Percentiles rank a stretch among this genome's conserved stretches.
Conservation (phyloP, 2,888 invertebrate species). For the Tipula helvola region DNA sequence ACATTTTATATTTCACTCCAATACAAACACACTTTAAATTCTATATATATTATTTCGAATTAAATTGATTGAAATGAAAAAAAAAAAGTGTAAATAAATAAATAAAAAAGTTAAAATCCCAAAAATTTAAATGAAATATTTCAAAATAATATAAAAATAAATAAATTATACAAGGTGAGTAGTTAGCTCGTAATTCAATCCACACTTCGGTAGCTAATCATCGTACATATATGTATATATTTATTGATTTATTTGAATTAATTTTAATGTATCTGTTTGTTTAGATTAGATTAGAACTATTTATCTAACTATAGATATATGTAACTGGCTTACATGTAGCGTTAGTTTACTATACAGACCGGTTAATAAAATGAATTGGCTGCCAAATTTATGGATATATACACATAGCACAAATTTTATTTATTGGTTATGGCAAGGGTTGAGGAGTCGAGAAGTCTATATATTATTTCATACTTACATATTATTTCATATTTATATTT, state of each 20-base stretch:
- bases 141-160: conserved; percentile 4
- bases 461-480: not conserved
- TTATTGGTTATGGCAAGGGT: not conserved
- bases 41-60: not conserved
- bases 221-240: not conserved
- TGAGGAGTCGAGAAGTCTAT: not conserved
- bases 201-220: not conserved
- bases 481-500: not conserved
- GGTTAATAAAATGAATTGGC: not conserved
- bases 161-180: not conserved
- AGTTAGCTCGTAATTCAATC: conserved; percentile 4
- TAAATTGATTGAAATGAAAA: not conserved
- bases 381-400: not conserved
- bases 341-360: not conserved
- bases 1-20: not conserved
- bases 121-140: not conserved
- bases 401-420: not conserved
- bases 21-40: not conserved
- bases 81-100: not conserved
- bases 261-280: not conserved
- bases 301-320: not conserved
- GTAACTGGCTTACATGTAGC: not conserved
- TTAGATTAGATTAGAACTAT: not conserved
- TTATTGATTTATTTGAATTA: conserved; percentile 4
- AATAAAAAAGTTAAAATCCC: not conserved